Percentiles rank a stretch among this genome's conserved stretches.
These are phyloP conservation scores for Bombylius major DNA, from an alignment of 2,888 invertebrate species.

Conservation along the genomic window DNA sequence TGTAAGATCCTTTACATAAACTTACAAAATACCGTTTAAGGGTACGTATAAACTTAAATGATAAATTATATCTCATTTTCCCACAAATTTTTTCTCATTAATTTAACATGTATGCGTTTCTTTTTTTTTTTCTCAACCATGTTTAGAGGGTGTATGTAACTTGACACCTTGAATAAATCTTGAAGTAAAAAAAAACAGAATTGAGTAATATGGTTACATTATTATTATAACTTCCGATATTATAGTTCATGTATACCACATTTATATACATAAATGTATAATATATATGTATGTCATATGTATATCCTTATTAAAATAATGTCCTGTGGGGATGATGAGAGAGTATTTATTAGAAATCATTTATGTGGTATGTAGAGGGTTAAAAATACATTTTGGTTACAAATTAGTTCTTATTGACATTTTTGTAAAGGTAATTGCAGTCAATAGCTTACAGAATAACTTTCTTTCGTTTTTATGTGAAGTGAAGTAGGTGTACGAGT, in stretches of 20 bases:
- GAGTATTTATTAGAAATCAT: too few relatives aligned
- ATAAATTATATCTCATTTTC: constrained; percentile 7
- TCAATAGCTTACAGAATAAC: not conserved
- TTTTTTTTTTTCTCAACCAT: not conserved
- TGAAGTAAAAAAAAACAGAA: not conserved
- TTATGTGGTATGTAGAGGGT: too few relatives aligned
- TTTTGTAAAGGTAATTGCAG: constrained; percentile 7
- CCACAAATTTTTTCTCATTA: constrained; percentile 4
- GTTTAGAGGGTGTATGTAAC: not conserved
- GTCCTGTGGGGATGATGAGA: too few relatives aligned
- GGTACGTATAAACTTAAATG: not conserved
- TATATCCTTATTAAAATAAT: too few relatives aligned
- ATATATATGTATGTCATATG: too few relatives aligned
- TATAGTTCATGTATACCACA: not conserved
- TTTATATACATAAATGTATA: too few relatives aligned
- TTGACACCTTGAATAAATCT: constrained; percentile 3
- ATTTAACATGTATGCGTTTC: constrained; percentile 1
- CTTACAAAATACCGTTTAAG: too few relatives aligned
- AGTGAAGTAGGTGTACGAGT: too few relatives aligned
- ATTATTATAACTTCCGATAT: not conserved
- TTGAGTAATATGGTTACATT: not conserved
- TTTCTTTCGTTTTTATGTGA: too few relatives aligned
- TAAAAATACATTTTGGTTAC: not conserved
- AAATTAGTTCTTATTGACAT: constrained; percentile 9
- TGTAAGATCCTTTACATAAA: too few relatives aligned